Percentiles rank a stretch among this genome's conserved stretches.
phyloP scores from a whole-genome alignment of 1,140 invertebrate species.

The Tetraneura akinire region DNA sequence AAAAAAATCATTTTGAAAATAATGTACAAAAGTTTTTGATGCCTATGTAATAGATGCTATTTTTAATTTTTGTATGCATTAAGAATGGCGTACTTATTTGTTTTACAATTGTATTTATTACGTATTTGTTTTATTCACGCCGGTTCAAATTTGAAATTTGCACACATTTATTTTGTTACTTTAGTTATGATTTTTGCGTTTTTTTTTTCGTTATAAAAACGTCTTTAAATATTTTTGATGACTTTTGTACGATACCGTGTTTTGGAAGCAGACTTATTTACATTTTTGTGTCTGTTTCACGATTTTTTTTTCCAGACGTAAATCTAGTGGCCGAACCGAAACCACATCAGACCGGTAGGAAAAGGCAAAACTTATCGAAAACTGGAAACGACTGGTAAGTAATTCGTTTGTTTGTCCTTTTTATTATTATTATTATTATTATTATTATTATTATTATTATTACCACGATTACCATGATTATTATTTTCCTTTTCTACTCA shows the following conservation, averaged over 20 bases:
- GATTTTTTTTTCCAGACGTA: constrained; percentile 68
- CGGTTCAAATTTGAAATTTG: constrained; percentile 11
- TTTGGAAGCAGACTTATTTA: constrained; percentile 41
- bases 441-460: not conserved
- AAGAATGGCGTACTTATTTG: not conserved
- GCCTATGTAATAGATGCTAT: not conserved
- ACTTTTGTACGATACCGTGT: constrained; percentile 32
- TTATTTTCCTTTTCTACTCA: not conserved
- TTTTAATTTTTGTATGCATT: constrained; percentile 4
- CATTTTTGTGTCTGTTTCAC: constrained; percentile 55
- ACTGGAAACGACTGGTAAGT: constrained; percentile 79
- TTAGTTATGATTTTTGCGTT: not conserved
- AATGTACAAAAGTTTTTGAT: too few relatives aligned
- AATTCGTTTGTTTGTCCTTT: constrained; percentile 32
- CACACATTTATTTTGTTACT: constrained; percentile 22
- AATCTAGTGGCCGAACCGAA: constrained; percentile 84
- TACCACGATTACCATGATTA: too few relatives aligned
- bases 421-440: constrained; percentile 6
- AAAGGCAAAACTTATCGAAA: constrained; percentile 76
- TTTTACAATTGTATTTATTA: too few relatives aligned
- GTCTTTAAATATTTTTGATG: constrained; percentile 15
- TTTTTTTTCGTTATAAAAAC: not conserved
- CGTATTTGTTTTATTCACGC: constrained; percentile 19
- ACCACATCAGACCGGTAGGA: constrained; percentile 78
- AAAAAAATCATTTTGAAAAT: too few relatives aligned